Base-by-base conservation (phyloP, 2,113 vertebrate species). In the Boleophthalmus pectinirostris region DNA sequence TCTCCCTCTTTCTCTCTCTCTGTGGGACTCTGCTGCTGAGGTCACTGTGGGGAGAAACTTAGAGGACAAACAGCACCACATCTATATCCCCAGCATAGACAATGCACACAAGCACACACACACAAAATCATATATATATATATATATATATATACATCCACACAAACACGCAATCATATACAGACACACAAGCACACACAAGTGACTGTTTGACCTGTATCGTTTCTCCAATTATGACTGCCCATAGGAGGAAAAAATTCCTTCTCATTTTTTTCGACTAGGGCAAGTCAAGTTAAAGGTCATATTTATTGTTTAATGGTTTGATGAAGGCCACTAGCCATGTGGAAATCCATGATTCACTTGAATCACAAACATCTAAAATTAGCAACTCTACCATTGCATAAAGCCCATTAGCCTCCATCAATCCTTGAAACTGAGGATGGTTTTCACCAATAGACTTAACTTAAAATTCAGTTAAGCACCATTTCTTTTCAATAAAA, bases 21-120 rank as follows among this genome's bases (percentile, higher is more conserved):
- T 61, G 24, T 61, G 58, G 24, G 58, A 80, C 81, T 82, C 69
- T 82, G 70, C 88, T 89, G 86, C 90, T 81, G 70, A 85, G 86
- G 91, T 92, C 87, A 85, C 91, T 93, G 91, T 90, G 79, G 89
- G 85, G 88, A 88, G 51, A 90, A 91, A 93, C 84, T 92, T 88
- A 77, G 86, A 91, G 89, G 86, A 92, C 91, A 91, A 81, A 89
- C 88, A 85, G 84, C 87, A 86, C 77, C 89, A 89, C 79, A 87
- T 78, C 84, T 73, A 81, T 60, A 85, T 86, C 66, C 81, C 82
- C 69, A 79, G 69, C 81, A 77, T 3, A 54, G 51, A 86, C 61
- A 68, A 10, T 0, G 13, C 8, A 16, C 67, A 72, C 23, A 49
- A 16, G 63, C 15, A 21, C 4, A 46, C 1, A 74, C n/a, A 80